A percentile compares a stretch with the other conserved stretches of the same genome.
Evolutionary conservation across 2,113 vertebrate genomes (phyloP).

Genomic region (Hassar affinis): DNA sequence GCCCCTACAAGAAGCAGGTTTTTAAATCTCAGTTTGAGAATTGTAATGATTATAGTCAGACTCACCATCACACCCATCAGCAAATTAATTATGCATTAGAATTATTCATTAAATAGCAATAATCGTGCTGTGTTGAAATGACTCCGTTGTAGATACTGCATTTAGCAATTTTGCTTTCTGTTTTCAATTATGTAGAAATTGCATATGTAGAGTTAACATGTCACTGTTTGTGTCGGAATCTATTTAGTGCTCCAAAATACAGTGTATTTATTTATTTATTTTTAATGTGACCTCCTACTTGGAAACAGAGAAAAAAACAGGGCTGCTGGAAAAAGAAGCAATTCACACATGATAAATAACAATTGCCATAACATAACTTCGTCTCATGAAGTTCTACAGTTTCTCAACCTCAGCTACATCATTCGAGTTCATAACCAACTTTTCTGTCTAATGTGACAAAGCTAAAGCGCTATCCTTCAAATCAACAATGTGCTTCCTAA

Average conservation of each 20-base stretch:
- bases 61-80: neutral
- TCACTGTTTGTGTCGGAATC: neutral
- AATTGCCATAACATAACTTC: neutral
- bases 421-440: neutral
- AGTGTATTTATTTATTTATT: neutral
- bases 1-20: slow-evolving; percentile 7
- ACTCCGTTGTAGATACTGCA: neutral
- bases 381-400: neutral
- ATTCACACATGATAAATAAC: neutral
- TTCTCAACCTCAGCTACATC: neutral
- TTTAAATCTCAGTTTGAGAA: neutral
- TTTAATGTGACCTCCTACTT: neutral
- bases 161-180: neutral
- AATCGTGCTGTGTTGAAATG: neutral
- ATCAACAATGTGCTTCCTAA: neutral
- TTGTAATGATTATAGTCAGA: neutral
- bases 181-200: neutral
- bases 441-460: neutral
- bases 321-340: neutral
- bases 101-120: neutral
- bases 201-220: too few relatives aligned
- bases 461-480: neutral
- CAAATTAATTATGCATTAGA: neutral
- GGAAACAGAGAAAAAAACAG: neutral
- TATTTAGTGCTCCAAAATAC: neutral